Conservation (phyloP, 2,113 vertebrate species). For the Girardinichthys multiradiatus region DNA sequence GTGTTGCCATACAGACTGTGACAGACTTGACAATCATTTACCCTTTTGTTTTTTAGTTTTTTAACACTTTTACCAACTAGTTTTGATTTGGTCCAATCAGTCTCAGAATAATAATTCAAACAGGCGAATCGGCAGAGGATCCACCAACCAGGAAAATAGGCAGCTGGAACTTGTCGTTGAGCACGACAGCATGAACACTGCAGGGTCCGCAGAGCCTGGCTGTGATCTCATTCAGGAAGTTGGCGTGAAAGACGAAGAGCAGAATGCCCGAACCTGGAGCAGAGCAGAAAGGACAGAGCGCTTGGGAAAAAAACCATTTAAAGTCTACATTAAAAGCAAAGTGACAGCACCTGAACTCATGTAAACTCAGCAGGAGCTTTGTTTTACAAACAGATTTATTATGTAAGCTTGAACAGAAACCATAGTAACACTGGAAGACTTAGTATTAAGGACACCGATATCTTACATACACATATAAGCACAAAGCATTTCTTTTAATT, state of each 20-base stretch:
- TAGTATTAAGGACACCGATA: no score
- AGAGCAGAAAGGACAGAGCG: background rate
- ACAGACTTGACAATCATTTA: background rate
- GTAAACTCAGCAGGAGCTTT: background rate
- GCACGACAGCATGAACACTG: constrained; percentile 93
- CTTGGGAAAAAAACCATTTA: background rate
- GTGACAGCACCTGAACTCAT: background rate
- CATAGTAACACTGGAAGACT: background rate
- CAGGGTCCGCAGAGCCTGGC: constrained; percentile 93
- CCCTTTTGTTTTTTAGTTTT: background rate
- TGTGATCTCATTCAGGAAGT: constrained; percentile 88
- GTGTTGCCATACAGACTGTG: background rate
- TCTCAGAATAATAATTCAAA: background rate
- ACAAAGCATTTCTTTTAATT: background rate
- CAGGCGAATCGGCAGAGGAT: background rate
- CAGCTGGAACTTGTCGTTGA: constrained; percentile 98
- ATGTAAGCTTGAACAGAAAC: background rate
- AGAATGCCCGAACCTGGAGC: constrained; percentile 89
- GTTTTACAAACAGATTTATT: background rate
- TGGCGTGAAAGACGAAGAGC: constrained; percentile 94
- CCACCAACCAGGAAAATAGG: constrained; percentile 91
- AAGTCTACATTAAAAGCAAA: background rate
- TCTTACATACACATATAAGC: background rate
- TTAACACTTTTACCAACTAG: background rate
- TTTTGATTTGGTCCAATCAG: background rate